Base-by-base conservation (phyloP, 2,113 vertebrate species). In the Nyctereutes procyonoides region DNA sequence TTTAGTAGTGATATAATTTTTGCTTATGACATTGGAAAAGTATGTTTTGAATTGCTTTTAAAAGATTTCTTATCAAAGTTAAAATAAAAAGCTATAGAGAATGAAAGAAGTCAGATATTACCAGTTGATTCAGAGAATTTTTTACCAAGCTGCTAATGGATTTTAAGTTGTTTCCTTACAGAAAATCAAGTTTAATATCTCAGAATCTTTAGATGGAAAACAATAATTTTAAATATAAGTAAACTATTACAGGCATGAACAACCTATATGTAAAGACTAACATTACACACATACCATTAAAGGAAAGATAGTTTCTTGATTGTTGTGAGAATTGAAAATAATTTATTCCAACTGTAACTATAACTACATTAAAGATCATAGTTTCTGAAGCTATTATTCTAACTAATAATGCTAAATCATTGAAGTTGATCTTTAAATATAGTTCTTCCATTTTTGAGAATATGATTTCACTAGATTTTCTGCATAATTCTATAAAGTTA, bases 281-380 rank as follows among this genome's bases (percentile, higher is more conserved):
- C 3, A 3, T 81, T 38, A 53, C 13, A 83, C 3, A 63, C 35
- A 53, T 90, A 63, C 30, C 96, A 53, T n/a, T 24, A 87, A 97
- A 94, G 74, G 20, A 67, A 22, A 77, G 26, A 77, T 30, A 77
- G 17, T 17, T 77, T 51, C 3, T 77, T 77, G 14, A 17, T 51
- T 48, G 9, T 51, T 51, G 43, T 62, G 51, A 55, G 67, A 90
- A 95, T 35, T 32, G 51, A 55, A 79, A 81, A 9, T 74, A 81
- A 94, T 92, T 93, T 95, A 89, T 53, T 88, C 80, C 67, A 88
- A 63, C 8, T 9, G 28, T 51, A 76, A 62, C 30, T 80, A 0
- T 90, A 84, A 96, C 56, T 93, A 28, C 26, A 32, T 4, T 71
- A 92, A 84, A 17, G 87, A 95, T 96, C 80, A 32, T 9, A 76